phyloP scores from a whole-genome alignment of 1,140 invertebrate genomes.

The Frieseomelitta varia region DNA sequence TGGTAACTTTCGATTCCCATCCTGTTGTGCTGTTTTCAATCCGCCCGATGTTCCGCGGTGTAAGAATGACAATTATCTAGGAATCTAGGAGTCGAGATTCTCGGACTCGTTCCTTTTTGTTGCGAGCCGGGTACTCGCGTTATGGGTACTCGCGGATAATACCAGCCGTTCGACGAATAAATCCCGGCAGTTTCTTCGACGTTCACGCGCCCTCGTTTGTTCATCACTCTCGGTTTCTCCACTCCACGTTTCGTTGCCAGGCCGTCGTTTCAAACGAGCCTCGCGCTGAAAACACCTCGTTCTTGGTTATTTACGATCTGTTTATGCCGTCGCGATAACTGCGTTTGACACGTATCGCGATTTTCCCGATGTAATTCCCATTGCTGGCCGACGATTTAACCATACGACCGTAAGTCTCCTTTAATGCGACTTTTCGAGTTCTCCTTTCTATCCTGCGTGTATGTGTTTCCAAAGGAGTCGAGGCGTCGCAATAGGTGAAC shows the following conservation, averaged over 20 bases:
- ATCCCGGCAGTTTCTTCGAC: conserved; percentile 20
- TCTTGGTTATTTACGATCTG: conserved; percentile 39
- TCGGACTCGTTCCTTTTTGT: too few species aligned
- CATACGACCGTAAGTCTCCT: neutral
- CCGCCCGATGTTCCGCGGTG: too few species aligned
- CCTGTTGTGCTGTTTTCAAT: neutral
- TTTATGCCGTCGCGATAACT: conserved; percentile 41
- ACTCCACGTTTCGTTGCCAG: conserved; percentile 16
- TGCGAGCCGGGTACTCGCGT: neutral
- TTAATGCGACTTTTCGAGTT: neutral
- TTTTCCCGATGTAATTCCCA: neutral
- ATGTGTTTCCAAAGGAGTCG: neutral
- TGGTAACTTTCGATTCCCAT: neutral
- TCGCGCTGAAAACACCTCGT: conserved; percentile 1
- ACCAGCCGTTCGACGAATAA: neutral
- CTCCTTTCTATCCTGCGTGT: neutral
- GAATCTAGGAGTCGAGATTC: neutral
- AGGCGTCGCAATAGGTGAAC: neutral
- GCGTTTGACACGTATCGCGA: conserved; percentile 22
- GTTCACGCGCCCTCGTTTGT: conserved; percentile 26
- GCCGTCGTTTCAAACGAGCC: neutral
- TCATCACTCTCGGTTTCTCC: conserved; percentile 31
- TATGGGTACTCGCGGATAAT: too few species aligned
- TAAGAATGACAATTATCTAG: neutral
- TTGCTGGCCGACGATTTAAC: neutral